Evolutionary conservation across 1,140 invertebrate species (phyloP).

Genomic region (Heliconius melpomene): DNA sequence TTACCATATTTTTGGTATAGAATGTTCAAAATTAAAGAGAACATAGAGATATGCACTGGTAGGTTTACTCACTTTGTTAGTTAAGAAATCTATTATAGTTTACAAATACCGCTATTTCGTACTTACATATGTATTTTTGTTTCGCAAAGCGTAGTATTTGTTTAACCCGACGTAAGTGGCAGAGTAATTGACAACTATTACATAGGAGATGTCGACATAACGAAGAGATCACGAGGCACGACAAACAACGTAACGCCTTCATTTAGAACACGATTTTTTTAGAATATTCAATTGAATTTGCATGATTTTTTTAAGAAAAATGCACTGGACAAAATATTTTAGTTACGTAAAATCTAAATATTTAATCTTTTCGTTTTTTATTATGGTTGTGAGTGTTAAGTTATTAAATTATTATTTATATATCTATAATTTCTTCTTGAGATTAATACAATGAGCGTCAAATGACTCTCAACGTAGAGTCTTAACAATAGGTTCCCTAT

Average conservation of each 20-base stretch:
- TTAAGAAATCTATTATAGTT: neutral
- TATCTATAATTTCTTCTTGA: no score
- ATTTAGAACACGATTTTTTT: neutral
- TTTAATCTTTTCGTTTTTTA: no score
- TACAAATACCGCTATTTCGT: slow-evolving; percentile 15
- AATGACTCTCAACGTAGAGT: no score
- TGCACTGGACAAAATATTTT: neutral
- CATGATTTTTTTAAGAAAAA: neutral
- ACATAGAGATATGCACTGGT: no score
- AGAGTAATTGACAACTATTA: slow-evolving; percentile 41
- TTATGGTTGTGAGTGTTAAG: no score
- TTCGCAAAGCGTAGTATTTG: slow-evolving; percentile 21
- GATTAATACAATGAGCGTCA: no score
- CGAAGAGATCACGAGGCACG: slow-evolving; percentile 32
- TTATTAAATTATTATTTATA: no score
- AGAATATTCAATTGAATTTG: neutral
- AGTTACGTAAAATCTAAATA: no score
- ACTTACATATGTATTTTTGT: slow-evolving; percentile 20
- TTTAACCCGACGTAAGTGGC: slow-evolving; percentile 36
- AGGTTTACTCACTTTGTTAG: no score
- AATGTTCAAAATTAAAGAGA: no score
- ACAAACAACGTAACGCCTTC: neutral
- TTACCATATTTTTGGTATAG: no score
- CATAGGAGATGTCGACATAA: slow-evolving; percentile 38
- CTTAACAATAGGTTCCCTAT: no score